phyloP scores from a whole-genome alignment of 2,113 vertebrate species.

The Oncorhynchus clarkii region DNA sequence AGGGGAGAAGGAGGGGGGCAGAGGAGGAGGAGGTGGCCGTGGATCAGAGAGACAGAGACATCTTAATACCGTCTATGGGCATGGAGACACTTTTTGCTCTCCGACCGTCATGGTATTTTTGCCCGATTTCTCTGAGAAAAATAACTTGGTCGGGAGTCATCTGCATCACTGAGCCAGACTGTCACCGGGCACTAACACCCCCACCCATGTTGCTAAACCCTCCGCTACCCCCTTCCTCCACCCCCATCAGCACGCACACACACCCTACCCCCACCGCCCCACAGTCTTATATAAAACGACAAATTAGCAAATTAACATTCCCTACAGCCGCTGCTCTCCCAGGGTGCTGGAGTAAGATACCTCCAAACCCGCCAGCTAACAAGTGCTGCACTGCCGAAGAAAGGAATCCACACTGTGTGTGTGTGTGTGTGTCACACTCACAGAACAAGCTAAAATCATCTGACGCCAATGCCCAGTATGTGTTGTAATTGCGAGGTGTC shows the following conservation, averaged over 20 bases:
- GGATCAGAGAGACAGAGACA: conserved; percentile 69
- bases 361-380: conserved; percentile 53
- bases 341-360: conserved; percentile 50
- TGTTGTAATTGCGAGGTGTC: conserved; percentile 47
- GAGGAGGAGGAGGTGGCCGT: conserved; percentile 57
- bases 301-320: conserved; percentile 76
- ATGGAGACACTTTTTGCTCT: conserved; percentile 69
- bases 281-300: conserved; percentile 63
- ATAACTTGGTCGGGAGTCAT: conserved; percentile 70
- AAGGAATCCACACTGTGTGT: conserved; percentile 8
- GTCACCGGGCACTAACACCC: conserved; percentile 53
- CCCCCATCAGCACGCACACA: conserved; percentile 1
- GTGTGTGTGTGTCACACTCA: conserved; percentile 14
- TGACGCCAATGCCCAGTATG: conserved; percentile 14
- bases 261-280: conserved; percentile 31
- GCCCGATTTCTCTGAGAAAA: conserved; percentile 70
- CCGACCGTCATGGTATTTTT: conserved; percentile 75
- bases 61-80: conserved; percentile 80
- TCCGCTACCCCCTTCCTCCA: conserved; percentile 16
- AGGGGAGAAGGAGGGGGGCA: conserved; percentile 52
- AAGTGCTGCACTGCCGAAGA: conserved; percentile 25
- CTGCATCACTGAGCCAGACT: conserved; percentile 65
- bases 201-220: conserved; percentile 6
- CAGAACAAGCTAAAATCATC: conserved; percentile 16
- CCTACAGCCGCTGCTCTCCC: conserved; percentile 51